Base-by-base conservation (phyloP, 2,113 vertebrate species). In the Hirundichthys speculiger region DNA sequence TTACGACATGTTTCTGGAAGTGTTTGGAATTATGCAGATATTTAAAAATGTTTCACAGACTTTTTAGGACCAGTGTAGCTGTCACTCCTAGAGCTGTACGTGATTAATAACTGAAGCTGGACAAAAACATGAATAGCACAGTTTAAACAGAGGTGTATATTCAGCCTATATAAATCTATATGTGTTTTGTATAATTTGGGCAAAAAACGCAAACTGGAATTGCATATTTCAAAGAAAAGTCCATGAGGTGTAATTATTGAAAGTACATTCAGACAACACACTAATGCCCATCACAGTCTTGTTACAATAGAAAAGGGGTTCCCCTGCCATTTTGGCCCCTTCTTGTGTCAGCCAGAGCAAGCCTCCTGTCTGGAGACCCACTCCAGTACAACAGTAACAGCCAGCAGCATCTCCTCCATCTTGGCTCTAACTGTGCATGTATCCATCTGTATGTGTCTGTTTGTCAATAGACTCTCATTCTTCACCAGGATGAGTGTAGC, bases 391-490 rank as follows among this genome's bases (percentile, higher is more conserved):
- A 57, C 62, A 56, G 43, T 13, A 34, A 34, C 18, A 8, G 75
- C 81, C 69, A 80, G 62, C 68, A 81, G 79, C 67, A 60, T 60
- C 60, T 58, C 63, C 65, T 83, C 74, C 72, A 65, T 79, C 66
- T 82, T 86, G 83, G 83, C 86, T 75, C 59, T 16, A n/a, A 69
- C 46, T 49, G 40, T 48, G 67, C 63, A 57, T 64, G 54, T 66
- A 72, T 77, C 73, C 64, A 41, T 73, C 71, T 80, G 48, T 49
- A 67, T 64, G 56, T 8, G 68, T 77, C 67, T 80, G 73, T 82
- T 85, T 80, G 72, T 88, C 83, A 73, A 69, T 69, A 72, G 67
- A 75, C 68, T 74, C 63, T 75, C 62, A 77, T 72, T 79, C 64
- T 75, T 76, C 53, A 69, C 80, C 77, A 65, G 49, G 53, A 53